phyloP scores from a whole-genome alignment of 2,797 vertebrate species.

The Acrossocheilus wenchowensis region DNA sequence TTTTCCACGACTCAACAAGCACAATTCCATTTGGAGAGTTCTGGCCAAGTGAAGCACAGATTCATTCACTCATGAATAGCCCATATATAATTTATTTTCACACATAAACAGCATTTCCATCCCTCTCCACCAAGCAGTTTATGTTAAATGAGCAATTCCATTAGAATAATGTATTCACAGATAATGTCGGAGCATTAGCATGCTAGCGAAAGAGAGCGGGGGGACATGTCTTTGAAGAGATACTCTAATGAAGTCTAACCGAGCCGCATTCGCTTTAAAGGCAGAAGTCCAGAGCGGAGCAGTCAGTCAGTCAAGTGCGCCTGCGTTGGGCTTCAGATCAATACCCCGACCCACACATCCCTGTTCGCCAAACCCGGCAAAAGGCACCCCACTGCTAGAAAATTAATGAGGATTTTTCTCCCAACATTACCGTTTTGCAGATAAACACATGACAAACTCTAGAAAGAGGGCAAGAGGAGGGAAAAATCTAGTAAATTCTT shows the following conservation, averaged over 20 bases:
- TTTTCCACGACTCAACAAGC: constrained; percentile 13
- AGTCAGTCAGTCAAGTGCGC: constrained; percentile 41
- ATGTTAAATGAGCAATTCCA: constrained; percentile 41
- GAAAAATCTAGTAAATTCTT: constrained; percentile 49
- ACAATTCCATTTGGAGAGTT: constrained; percentile 20
- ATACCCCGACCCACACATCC: constrained; percentile 41
- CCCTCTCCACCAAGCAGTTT: constrained; percentile 37
- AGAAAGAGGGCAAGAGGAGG: constrained; percentile 23
- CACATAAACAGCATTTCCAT: constrained; percentile 36
- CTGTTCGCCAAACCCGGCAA: constrained; percentile 41
- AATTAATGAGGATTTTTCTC: constrained; percentile 60
- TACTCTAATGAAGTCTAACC: constrained; percentile 51
- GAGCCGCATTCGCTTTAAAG: constrained; percentile 43
- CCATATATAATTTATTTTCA: constrained; percentile 45
- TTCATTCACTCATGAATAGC: constrained; percentile 40
- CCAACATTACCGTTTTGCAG: constrained; percentile 58
- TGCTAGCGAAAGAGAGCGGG: constrained; percentile 30
- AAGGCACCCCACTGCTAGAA: constrained; percentile 54
- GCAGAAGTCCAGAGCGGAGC: constrained; percentile 48
- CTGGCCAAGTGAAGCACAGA: constrained; percentile 1
- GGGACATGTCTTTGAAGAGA: constrained; percentile 46
- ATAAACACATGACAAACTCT: constrained; percentile 61
- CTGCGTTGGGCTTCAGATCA: constrained; percentile 51
- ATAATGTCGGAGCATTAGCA: constrained; percentile 49
- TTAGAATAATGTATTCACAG: constrained; percentile 54